Percentiles rank a stretch among this genome's conserved stretches.
These are phyloP conservation scores for Mimas tiliae DNA, from an alignment of 2,888 invertebrate species.

Conservation along the genomic window DNA sequence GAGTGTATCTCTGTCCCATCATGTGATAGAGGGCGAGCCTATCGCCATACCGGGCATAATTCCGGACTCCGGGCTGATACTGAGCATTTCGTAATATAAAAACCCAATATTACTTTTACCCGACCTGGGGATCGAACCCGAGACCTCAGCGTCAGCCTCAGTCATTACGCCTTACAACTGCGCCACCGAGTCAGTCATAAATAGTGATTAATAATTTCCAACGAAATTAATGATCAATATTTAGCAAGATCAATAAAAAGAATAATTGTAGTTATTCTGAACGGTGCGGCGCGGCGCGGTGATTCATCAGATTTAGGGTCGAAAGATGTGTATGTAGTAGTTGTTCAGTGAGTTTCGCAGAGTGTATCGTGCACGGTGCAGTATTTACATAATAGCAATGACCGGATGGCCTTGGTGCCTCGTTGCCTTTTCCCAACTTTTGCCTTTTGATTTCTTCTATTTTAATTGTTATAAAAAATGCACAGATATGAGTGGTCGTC, in stretches of 20 bases:
- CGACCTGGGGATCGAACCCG: too few relatives aligned
- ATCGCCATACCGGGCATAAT: too few relatives aligned
- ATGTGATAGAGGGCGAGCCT: too few relatives aligned
- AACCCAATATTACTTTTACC: too few relatives aligned
- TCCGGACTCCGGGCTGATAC: too few relatives aligned
- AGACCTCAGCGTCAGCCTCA: too few relatives aligned
- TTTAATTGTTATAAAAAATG: constrained; percentile 30
- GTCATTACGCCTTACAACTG: too few relatives aligned
- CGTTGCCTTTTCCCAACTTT: constrained; percentile 46
- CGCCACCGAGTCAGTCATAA: too few relatives aligned
- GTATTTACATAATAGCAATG: constrained; percentile 75
- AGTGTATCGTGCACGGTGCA: constrained; percentile 33
- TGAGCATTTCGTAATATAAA: too few relatives aligned
- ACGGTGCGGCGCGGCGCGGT: neutral
- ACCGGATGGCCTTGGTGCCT: constrained; percentile 71
- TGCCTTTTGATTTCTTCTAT: constrained; percentile 45
- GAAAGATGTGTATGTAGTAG: constrained; percentile 47
- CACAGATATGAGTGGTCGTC: neutral
- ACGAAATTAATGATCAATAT: too few relatives aligned
- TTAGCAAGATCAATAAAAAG: neutral
- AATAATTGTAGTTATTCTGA: neutral
- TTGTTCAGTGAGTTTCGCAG: constrained; percentile 39
- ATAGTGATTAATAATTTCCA: too few relatives aligned
- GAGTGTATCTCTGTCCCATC: too few relatives aligned
- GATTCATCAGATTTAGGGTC: constrained; percentile 33